Base-by-base conservation (phyloP, 1,140 invertebrate genomes). In the Drosophila oshimai region DNA sequence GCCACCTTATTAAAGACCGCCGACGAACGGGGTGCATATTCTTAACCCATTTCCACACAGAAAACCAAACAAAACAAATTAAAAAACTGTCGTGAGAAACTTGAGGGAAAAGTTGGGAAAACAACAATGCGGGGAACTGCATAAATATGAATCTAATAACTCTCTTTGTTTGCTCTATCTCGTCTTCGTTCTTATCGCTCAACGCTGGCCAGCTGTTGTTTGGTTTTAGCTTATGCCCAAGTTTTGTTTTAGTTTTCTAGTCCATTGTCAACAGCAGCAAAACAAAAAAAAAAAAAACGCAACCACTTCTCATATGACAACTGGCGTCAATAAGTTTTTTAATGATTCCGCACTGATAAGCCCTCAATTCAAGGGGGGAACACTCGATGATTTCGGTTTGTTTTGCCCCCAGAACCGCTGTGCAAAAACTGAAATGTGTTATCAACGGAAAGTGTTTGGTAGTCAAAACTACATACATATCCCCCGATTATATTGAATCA, bases 141-240 rank as follows among this genome's bases (percentile, higher is more conserved):
- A 78, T 73, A 60, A 83, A 83, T 67, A 64, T 73, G 55, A 84
- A 73, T 83, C 68, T 67, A 84, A 77, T 78, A 69, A 73, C 71
- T 69, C 41, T 42, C 45, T 77, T 81, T 81, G 74, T 76, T 81
- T 77, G 73, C 39, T 83, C 31, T 57, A 50, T 47, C 34, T 57
- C 41, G 36, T 46, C 26, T 64, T 65, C 20, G 46, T 20, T 62
- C 45, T 72, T 72, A 72, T 72, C 68, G 61, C 20, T 22, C 6
- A 20, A 20, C n/a, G 9, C 1, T n/a, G 17, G 31, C 36, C 61
- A 65, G 49, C 69, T 72, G 46, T 61, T 74, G 45, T 78, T 71
- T 49, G 37, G 37, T 17, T 41, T 17, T 33, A 50, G 44, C 68
- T 72, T 37, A 24, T 42, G 46, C n/a, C 34, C 58, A 15, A 67